These are phyloP conservation scores for Stegana nigrithorax DNA, from an alignment of 2,888 invertebrate genomes.

Conservation along the genomic window DNA sequence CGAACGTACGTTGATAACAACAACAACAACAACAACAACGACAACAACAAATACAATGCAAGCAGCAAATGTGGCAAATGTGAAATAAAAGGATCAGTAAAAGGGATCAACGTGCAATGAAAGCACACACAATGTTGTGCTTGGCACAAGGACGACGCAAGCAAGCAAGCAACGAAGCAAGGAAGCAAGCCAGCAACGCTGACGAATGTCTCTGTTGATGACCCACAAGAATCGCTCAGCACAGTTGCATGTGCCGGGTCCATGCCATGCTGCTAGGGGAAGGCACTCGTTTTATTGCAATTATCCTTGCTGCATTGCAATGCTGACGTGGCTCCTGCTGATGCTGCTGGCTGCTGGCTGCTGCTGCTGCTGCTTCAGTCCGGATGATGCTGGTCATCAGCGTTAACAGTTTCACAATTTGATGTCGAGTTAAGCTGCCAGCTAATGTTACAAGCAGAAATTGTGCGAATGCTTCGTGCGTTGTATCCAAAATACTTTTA, in stretches of 20 bases:
- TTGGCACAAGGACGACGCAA: too few species aligned
- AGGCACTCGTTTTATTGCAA: too few species aligned
- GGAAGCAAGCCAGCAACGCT: background rate
- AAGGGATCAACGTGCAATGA: conserved; percentile 1
- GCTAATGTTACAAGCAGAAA: background rate
- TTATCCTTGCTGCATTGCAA: conserved; percentile 1
- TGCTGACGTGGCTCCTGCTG: background rate
- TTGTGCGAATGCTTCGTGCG: background rate
- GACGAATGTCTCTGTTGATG: background rate
- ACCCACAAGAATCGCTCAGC: too few species aligned
- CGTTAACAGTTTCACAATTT: conserved; percentile 3
- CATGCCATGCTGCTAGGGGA: too few species aligned
- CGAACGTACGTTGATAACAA: background rate
- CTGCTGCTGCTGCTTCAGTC: background rate
- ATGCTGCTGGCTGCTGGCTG: background rate
- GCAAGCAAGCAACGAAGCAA: too few species aligned
- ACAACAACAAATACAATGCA: background rate
- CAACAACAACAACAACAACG: background rate
- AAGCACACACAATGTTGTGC: conserved; percentile 4
- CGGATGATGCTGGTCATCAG: background rate
- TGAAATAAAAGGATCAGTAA: conserved; percentile 5
- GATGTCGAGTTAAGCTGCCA: conserved; percentile 8
- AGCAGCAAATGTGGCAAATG: conserved; percentile 7
- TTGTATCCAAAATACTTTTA: too few species aligned
- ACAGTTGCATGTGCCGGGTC: too few species aligned